Base-by-base conservation (phyloP, 1,140 invertebrate genomes). In the Trichonephila inaurata region DNA sequence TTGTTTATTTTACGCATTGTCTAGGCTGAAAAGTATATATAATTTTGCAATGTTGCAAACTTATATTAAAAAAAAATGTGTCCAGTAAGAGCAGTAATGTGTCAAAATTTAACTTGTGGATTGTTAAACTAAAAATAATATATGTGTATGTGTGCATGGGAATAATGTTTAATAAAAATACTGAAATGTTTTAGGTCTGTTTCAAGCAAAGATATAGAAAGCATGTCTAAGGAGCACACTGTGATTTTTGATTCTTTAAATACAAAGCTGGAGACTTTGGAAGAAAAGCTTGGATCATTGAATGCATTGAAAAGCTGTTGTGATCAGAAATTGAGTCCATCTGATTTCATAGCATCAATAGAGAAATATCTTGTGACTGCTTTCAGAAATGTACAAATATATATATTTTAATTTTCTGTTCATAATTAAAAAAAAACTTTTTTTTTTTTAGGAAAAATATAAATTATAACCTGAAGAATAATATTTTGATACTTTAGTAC, bases 321-420 rank as follows among this genome's bases (percentile, higher is more conserved):
- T 58, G 82, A 92, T 86, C 40, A 93, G 6, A 88, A 93, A 64
- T 64, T 7, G 58, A 64, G 21, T 64, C 21, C 51, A 88, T 51
- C 44, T 12, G 91, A 92, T n/a, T 72, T 92, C 28, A 33, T 64
- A 18, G 7, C 64, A 16, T 89, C 62, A 24, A 44, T 93, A 14
- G 92, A 93, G 21, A 93, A 81, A 8, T 19, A 82, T 89, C 40
- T 93, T 66, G 51, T 93, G 16, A 28, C 64, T 77, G 92, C 92
- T 24, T 81, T 93, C 14, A 88, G 87, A 82, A 93, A 81, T 88
- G 92, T 89, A 89, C 88, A 85, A n/a, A n/a, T 93, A 24, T 14
- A 24, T 24, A 10, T 51, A 10, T n/a, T 69, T 28, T 24, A 6
- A 14, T 28, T 28, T 12, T 12, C 44, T 60, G 24, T 1, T 24